Conservation (phyloP, 2,113 vertebrate species). For the Elephantulus edwardii region DNA sequence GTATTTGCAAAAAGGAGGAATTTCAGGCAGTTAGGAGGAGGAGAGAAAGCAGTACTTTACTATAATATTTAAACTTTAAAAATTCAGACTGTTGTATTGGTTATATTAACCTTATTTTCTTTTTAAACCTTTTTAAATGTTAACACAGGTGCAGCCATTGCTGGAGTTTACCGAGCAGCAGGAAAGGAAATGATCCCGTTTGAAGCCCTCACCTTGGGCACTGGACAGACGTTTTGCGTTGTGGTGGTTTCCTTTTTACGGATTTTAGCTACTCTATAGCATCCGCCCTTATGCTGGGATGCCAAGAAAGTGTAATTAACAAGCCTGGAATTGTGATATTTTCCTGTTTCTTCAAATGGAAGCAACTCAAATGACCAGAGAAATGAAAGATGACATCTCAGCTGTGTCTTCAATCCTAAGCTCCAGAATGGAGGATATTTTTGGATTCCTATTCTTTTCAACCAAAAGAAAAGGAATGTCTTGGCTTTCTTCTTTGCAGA, state of each 20-base stretch:
- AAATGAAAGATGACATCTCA: not conserved
- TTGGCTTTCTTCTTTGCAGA: not conserved
- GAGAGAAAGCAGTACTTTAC: not conserved
- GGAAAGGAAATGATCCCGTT: conserved; percentile 96
- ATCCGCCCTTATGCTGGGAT: not conserved
- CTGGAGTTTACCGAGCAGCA: conserved; percentile 96
- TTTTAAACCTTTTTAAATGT: conserved; percentile 3
- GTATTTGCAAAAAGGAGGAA: not conserved
- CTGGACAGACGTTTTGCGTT: conserved; percentile 94
- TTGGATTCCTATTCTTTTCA: not conserved
- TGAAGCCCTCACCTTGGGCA: conserved; percentile 93
- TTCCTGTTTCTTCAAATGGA: not conserved
- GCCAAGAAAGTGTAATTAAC: not conserved
- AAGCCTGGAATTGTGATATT: not conserved
- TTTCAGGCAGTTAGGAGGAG: not conserved
- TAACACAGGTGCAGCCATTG: conserved; percentile 93
- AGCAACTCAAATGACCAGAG: not conserved
- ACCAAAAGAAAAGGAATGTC: not conserved
- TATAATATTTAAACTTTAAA: not conserved
- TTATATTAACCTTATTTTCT: accelerated
- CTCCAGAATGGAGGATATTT: not conserved
- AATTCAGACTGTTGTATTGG: not conserved
- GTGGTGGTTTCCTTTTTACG: conserved; percentile 94
- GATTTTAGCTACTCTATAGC: conserved; percentile 95
- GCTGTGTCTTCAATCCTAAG: not conserved